Base-by-base conservation (phyloP, 2,113 vertebrate species). In the Corythaeola cristata region DNA sequence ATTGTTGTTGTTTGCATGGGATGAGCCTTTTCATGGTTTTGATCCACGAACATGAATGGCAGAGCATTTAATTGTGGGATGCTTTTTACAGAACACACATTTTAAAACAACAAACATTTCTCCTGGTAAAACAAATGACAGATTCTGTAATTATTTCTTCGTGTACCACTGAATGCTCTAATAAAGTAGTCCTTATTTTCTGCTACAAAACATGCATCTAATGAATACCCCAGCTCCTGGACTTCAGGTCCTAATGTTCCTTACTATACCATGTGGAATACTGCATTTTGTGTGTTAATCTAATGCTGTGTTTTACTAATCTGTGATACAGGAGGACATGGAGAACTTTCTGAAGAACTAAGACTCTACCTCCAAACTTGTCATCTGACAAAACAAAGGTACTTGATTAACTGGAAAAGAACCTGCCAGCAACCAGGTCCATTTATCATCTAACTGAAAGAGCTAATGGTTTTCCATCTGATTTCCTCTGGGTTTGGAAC, bases 1-100 rank as follows among this genome's bases (percentile, higher is more conserved):
- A 95, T 85, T 96, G 91, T 94, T 94, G 67, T 62, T 94, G 47
- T 88, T 91, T 76, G 67, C 77, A 76, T 22, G 63, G 80, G 77
- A 41, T 0, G 33, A 95, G 71, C 24, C 86, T 91, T 94, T 96
- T 90, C 66, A 79, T 26, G 35, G 59, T 53, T 95, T 92, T 85
- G 64, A 63, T 89, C 66, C 18, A 4, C 6, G 5, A 94, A 76
- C 26, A 19, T 60, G 80, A 97, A 92, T 74, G 24, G 67, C 64
- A 89, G 75, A 90, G 44, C 27, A 84, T 72, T 74, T 82, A 89
- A 88, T 93, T 95, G 77, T 32, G 1, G 63, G 68, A 52, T 63
- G 53, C 30, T 52, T 79, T 90, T 94, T 87, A 45, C 41, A 62
- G 76, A 93, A 52, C 44, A 45, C n/a, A 72, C 80, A 87, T 92